Evolutionary conservation across 2,113 vertebrate genomes (phyloP).

Genomic region (Rostratula benghalensis): DNA sequence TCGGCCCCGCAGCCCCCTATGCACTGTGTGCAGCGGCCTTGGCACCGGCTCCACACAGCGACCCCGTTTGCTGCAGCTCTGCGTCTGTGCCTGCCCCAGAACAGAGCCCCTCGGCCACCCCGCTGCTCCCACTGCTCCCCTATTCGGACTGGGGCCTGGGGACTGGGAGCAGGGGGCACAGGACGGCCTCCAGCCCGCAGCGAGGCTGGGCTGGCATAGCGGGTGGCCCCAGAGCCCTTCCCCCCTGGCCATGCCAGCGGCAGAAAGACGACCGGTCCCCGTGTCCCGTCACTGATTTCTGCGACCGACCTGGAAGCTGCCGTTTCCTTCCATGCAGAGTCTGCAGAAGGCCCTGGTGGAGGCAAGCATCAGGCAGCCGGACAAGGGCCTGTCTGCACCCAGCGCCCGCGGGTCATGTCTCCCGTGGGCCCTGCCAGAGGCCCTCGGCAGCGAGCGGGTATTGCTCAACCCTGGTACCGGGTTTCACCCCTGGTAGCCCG

Average conservation of each 20-base stretch:
- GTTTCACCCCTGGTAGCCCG: background rate
- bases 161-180: background rate
- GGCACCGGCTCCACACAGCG: fast-evolving
- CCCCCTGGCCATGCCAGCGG: background rate
- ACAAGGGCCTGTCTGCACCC: background rate
- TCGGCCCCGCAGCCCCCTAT: background rate
- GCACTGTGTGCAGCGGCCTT: background rate
- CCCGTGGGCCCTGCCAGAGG: background rate
- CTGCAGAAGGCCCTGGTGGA: background rate
- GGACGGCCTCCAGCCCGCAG: no score
- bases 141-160: background rate
- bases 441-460: background rate
- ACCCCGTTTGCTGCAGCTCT: background rate
- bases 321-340: background rate
- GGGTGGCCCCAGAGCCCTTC: background rate
- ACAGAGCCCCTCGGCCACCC: background rate
- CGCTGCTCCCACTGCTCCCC: background rate
- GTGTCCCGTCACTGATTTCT: background rate
- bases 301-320: background rate
- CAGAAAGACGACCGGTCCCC: background rate
- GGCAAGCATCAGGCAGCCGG: background rate
- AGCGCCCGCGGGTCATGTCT: background rate
- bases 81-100: background rate
- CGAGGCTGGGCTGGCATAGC: no score
- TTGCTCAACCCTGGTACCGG: background rate